phyloP scores from a whole-genome alignment of 2,113 vertebrate species.

The Pseudorasbora parva region DNA sequence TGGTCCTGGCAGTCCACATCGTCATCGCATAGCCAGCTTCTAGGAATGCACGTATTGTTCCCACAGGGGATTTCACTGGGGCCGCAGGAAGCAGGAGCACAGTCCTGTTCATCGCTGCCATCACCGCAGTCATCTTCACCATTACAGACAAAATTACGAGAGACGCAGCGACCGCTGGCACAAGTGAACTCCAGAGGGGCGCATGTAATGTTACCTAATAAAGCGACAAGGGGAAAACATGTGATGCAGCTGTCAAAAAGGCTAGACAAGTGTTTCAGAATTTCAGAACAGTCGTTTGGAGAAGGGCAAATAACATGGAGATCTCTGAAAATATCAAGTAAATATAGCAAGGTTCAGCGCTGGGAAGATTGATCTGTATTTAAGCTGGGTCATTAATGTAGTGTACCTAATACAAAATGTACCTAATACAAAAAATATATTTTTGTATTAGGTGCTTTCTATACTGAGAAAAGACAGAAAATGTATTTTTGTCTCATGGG shows the following conservation, averaged over 20 bases:
- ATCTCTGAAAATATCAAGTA: not conserved
- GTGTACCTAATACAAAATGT: too few relatives aligned
- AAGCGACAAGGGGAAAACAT: not conserved
- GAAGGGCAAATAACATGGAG: not conserved
- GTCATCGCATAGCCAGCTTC: constrained; percentile 92
- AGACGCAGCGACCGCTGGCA: constrained; percentile 89
- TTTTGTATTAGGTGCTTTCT: too few relatives aligned
- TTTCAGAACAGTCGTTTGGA: not conserved
- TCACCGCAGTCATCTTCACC: constrained; percentile 95
- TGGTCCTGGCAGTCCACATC: constrained; percentile 94
- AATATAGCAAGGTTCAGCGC: too few relatives aligned
- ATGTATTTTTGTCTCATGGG: too few relatives aligned
- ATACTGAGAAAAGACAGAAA: too few relatives aligned
- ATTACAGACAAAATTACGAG: constrained; percentile 92
- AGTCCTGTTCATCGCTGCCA: constrained; percentile 88
- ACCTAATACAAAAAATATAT: too few relatives aligned
- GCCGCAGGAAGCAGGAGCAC: constrained; percentile 85
- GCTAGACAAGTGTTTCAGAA: not conserved
- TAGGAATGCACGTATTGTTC: constrained; percentile 87
- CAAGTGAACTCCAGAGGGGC: constrained; percentile 92
- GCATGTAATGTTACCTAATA: constrained; percentile 91
- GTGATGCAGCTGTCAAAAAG: not conserved
- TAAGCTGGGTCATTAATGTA: too few relatives aligned
- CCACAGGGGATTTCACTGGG: constrained; percentile 91
- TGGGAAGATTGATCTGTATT: too few relatives aligned